These are phyloP conservation scores for Belonocnema kinseyi DNA, from an alignment of 1,140 invertebrate species.

Conservation along the genomic window DNA sequence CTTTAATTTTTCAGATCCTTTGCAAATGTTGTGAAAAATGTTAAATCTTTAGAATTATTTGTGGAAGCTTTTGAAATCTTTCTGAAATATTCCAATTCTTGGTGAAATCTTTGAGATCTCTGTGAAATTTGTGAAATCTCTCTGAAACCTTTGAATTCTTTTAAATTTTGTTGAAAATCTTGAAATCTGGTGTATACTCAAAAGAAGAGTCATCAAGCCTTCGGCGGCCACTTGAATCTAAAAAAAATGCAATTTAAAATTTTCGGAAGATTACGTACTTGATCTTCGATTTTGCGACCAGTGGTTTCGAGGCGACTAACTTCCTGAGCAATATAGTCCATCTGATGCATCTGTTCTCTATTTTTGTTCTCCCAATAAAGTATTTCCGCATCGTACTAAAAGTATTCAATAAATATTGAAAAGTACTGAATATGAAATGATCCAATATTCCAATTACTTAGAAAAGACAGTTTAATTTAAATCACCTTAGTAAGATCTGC, in stretches of 20 bases:
- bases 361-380: slow-evolving; percentile 92
- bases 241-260: slow-evolving; percentile 30
- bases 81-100: too few relatives aligned
- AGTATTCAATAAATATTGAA: slow-evolving; percentile 43
- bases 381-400: slow-evolving; percentile 91
- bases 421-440: neutral
- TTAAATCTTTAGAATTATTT: too few relatives aligned
- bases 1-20: too few relatives aligned
- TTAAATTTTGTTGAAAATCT: too few relatives aligned
- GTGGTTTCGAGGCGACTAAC: slow-evolving; percentile 85
- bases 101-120: too few relatives aligned
- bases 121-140: too few relatives aligned
- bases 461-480: slow-evolving; percentile 18
- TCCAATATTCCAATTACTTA: slow-evolving; percentile 12
- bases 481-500: slow-evolving; percentile 90
- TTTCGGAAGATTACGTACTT: slow-evolving; percentile 73
- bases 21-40: too few relatives aligned
- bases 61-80: too few relatives aligned
- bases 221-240: neutral
- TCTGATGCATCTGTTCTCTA: slow-evolving; percentile 88
- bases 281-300: slow-evolving; percentile 85
- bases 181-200: too few relatives aligned
- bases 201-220: too few relatives aligned
- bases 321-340: slow-evolving; percentile 89
- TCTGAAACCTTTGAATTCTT: too few relatives aligned